Percentiles rank a stretch among this genome's conserved stretches.
Evolutionary conservation across 1,140 invertebrate species (phyloP).

Genomic region (Batillaria attramentaria): DNA sequence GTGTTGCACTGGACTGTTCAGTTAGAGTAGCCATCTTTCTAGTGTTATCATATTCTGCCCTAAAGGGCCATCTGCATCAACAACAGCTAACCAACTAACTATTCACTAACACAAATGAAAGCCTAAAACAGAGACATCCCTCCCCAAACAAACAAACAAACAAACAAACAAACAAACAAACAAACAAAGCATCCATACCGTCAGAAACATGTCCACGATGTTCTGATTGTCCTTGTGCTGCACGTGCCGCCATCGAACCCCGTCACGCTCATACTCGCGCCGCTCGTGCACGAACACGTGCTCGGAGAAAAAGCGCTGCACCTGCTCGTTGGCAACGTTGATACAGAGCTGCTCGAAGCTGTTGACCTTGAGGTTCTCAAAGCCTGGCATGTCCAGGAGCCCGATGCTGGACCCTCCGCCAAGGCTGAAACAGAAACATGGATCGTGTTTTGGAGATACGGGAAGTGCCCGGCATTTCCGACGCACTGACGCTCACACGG

Average conservation of each 20-base stretch:
- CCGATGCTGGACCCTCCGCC: constrained; percentile 39
- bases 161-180: neutral
- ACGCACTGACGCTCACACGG: too few relatives aligned
- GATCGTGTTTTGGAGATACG: too few relatives aligned
- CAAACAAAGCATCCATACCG: too few relatives aligned
- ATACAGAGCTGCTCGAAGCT: constrained; percentile 70
- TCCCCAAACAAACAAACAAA: neutral
- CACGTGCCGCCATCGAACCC: constrained; percentile 77
- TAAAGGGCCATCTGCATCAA: too few relatives aligned
- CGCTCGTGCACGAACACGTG: constrained; percentile 60
- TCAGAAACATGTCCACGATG: constrained; percentile 83
- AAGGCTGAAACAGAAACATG: constrained; percentile 28
- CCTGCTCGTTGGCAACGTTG: constrained; percentile 67
- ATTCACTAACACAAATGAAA: too few relatives aligned
- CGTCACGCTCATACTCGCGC: constrained; percentile 52
- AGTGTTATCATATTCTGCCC: too few relatives aligned
- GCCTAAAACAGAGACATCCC: neutral
- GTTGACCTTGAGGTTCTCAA: constrained; percentile 75
- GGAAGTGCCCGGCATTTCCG: too few relatives aligned
- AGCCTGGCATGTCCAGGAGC: constrained; percentile 68
- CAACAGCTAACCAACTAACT: too few relatives aligned
- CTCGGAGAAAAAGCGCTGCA: constrained; percentile 65
- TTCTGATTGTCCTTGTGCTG: constrained; percentile 87
- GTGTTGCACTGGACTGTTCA: neutral
- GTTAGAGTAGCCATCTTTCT: neutral